Conservation (phyloP, 2,888 invertebrate species). For the Drosophila testacea region DNA sequence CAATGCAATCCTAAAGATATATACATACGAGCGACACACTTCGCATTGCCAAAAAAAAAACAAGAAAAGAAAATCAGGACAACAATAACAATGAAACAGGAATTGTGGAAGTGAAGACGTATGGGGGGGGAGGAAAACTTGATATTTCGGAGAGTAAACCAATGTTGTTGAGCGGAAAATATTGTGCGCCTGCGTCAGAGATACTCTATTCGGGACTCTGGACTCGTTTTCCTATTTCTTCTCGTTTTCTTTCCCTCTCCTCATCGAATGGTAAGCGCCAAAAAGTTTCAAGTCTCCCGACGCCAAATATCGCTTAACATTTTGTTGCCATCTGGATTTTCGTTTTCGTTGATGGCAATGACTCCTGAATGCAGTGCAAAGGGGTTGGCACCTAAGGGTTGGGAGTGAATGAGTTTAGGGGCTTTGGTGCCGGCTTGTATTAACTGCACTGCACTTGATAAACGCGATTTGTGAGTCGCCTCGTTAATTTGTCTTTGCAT, state of each 20-base stretch:
- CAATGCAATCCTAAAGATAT: conserved; percentile 60
- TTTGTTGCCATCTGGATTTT: conserved; percentile 44
- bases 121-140: neutral
- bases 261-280: conserved; percentile 4
- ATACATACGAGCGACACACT: conserved; percentile 75
- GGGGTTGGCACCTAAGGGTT: conserved; percentile 6
- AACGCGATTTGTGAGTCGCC: conserved; percentile 35
- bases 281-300: conserved; percentile 18
- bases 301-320: conserved; percentile 12
- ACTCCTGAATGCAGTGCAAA: conserved; percentile 38
- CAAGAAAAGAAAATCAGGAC: conserved; percentile 36
- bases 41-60: conserved; percentile 57
- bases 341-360: conserved; percentile 47
- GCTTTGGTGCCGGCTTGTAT: conserved; percentile 43
- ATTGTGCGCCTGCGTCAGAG: conserved; percentile 36
- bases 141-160: conserved; percentile 29
- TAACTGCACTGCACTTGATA: conserved; percentile 59
- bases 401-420: neutral
- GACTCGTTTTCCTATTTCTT: conserved; percentile 5
- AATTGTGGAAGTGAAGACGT: neutral
- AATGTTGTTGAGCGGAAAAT: conserved; percentile 11
- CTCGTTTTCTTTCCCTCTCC: conserved; percentile 1
- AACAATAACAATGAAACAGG: conserved; percentile 57
- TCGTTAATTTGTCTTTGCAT: conserved; percentile 42
- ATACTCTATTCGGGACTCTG: conserved; percentile 34